phyloP scores from a whole-genome alignment of 2,797 vertebrate species.

The Pantherophis vulpinus region DNA sequence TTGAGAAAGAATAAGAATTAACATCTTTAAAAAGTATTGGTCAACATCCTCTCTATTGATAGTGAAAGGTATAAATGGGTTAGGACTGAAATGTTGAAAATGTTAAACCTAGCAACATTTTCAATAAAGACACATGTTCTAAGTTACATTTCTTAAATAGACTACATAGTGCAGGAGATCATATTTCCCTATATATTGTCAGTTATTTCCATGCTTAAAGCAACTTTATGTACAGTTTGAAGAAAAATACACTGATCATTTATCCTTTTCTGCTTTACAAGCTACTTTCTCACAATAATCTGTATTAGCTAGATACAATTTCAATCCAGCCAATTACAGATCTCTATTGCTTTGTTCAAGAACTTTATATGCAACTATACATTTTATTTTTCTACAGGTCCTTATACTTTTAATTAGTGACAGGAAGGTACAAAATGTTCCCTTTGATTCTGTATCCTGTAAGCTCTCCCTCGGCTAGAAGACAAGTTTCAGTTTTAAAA shows the following conservation, averaged over 20 bases:
- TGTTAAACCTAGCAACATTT: neutral
- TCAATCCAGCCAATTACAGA: slow-evolving; percentile 20
- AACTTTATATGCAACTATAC: neutral
- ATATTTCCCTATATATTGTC: rapidly evolving
- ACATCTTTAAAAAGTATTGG: neutral
- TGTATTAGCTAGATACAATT: neutral
- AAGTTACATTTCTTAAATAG: neutral
- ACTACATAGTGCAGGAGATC: neutral
- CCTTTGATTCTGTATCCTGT: neutral
- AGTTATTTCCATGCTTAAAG: slow-evolving; percentile 5
- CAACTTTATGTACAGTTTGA: neutral
- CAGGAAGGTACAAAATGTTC: neutral
- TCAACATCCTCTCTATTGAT: neutral
- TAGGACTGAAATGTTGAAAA: neutral
- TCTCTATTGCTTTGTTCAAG: neutral
- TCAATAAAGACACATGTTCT: neutral
- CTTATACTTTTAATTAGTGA: neutral
- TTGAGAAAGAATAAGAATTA: neutral
- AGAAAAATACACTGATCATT: neutral
- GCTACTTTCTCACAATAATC: neutral
- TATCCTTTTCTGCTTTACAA: neutral
- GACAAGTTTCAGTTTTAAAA: neutral
- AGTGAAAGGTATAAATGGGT: neutral
- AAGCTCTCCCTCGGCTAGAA: neutral
- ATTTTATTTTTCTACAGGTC: neutral